Evolutionary conservation across 2,888 invertebrate genomes (phyloP).

Genomic region (Hyposoter didymator): DNA sequence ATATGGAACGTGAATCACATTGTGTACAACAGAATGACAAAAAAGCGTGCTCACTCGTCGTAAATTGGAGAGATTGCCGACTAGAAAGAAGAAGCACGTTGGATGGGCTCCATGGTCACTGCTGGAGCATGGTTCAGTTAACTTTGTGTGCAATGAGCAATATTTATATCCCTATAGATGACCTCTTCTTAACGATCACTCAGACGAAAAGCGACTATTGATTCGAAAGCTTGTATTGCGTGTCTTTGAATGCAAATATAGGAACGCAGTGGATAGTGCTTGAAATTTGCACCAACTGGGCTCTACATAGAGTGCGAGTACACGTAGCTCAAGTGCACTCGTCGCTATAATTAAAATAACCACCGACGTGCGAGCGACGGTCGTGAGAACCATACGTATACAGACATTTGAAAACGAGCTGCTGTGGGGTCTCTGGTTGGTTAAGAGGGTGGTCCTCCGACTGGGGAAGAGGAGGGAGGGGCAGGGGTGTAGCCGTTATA

Average conservation of each 20-base stretch:
- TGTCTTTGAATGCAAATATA: conserved; percentile 24
- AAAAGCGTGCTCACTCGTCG: not conserved
- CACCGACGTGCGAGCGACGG: conserved; percentile 40
- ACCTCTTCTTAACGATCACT: not conserved
- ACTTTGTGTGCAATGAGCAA: not conserved
- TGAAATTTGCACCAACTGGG: conserved; percentile 35
- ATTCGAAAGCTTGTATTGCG: conserved; percentile 6
- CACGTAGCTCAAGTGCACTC: conserved; percentile 36
- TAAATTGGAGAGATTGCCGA: not conserved
- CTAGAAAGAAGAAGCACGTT: not conserved
- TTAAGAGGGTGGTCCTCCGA: conserved; percentile 33
- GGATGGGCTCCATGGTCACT: not conserved
- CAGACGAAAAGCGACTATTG: conserved; percentile 7
- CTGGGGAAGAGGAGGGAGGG: not conserved
- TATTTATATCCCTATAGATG: not conserved
- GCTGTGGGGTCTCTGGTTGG: conserved; percentile 25
- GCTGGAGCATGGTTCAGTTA: not conserved
- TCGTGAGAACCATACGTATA: conserved; percentile 41
- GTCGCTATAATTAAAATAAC: conserved; percentile 59
- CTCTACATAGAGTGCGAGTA: conserved; percentile 3
- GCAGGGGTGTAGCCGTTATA: conserved; percentile 31
- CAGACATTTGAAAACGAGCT: conserved; percentile 38
- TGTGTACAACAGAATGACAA: not conserved
- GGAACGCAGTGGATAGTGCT: not conserved
- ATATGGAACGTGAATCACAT: not conserved